Conservation (phyloP, 2,113 vertebrate genomes). For the Axis porcinus region DNA sequence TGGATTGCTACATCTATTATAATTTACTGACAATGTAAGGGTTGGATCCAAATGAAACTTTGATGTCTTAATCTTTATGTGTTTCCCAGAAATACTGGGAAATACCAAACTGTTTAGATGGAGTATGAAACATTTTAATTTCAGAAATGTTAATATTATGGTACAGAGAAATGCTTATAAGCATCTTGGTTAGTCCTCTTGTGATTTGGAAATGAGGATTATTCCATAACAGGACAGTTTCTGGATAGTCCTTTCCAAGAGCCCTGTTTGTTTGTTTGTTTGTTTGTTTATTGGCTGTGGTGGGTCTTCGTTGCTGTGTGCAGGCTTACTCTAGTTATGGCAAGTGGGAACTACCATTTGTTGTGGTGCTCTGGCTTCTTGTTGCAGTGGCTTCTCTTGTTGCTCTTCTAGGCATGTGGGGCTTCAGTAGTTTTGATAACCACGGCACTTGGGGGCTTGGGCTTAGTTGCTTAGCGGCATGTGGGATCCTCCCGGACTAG, state of each 20-base stretch:
- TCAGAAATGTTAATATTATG: slow-evolving; percentile 35
- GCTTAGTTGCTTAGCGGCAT: neutral
- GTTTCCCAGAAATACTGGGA: slow-evolving; percentile 27
- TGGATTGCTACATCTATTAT: neutral
- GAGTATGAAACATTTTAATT: slow-evolving; percentile 12
- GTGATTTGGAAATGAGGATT: slow-evolving; percentile 3
- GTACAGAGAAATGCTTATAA: neutral
- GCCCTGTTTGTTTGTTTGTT: neutral
- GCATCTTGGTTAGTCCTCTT: neutral
- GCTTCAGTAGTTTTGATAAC: neutral
- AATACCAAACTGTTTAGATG: slow-evolving; percentile 15
- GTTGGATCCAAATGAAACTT: neutral
- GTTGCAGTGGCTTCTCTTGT: neutral
- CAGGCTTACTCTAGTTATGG: neutral
- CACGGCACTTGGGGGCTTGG: neutral
- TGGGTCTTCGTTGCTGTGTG: neutral
- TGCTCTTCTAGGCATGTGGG: neutral
- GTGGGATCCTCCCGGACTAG: neutral
- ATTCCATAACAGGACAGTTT: neutral
- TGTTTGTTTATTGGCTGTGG: neutral
- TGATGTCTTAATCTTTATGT: slow-evolving; percentile 16
- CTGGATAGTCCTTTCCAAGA: neutral
- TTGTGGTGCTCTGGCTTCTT: neutral
- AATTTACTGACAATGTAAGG: neutral
- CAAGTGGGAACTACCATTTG: neutral